Evolutionary conservation across 2,797 vertebrate species (phyloP), one percentile per base, ranked within the genome.

Genomic region (Lagocephalus sceleratus): DNA sequence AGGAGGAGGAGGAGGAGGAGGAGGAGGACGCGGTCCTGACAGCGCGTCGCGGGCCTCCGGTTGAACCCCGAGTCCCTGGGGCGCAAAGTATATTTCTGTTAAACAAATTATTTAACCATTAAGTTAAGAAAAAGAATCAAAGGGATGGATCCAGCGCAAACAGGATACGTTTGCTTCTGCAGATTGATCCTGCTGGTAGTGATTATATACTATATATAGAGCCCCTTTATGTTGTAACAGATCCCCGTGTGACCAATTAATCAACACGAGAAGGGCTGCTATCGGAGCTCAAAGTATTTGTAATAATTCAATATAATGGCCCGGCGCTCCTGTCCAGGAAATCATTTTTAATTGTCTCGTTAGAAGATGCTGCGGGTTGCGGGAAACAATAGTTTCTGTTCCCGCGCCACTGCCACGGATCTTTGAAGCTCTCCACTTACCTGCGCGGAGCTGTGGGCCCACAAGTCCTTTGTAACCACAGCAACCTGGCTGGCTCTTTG

Each of bases 291-390:
- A 85, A 83, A 82, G 73, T 66, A 71, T 84, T 85, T 84, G 79
- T 82, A 76, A 83, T 85, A 79, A 78, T 73, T 86, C 71, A 77
- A 68, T 74, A 66, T 76, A 81, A 83, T 77, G 39, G 70, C 64
- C 69, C 83, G 71, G 66, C 69, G 73, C 62, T 76, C 46, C 81
- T 84, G 79, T 88, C 82, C 83, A 85, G 78, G 73, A 82, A 86
- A 80, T 83, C 75, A 78, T 79, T 81, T 85, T 83, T 85, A 87
- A 89, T 88, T 83, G 85, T 85, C 84, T 87, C 79, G 78, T 87
- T 89, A 87, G 67, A 81, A 80, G 72, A 69, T 55, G 64, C 63
- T 45, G 71, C 16, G 40, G 59, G 46, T 66, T 72, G 68, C 64
- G 79, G 68, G 79, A 78, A 79, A 87, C 70, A 84, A 87, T 77